Conservation (phyloP, 2,888 invertebrate genomes). For the Tetheella fluctuosa region DNA sequence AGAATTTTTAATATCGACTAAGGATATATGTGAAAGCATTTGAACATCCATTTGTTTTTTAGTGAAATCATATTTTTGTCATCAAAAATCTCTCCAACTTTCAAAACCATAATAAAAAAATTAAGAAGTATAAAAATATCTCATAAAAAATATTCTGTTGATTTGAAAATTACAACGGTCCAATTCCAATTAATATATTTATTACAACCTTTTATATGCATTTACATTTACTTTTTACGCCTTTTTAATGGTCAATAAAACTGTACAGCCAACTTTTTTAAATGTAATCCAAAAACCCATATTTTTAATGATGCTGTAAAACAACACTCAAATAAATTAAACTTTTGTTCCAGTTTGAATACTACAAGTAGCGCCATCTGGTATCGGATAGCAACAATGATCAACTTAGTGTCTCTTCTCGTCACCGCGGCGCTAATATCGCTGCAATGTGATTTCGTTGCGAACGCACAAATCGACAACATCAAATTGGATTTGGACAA, state of each 20-base stretch:
- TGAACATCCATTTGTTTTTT: too few relatives aligned
- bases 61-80: too few relatives aligned
- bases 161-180: not conserved
- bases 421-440: slow-evolving; percentile 68
- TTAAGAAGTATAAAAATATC: not conserved
- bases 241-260: slow-evolving; percentile 9
- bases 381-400: slow-evolving; percentile 55
- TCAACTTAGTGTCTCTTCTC: slow-evolving; percentile 66
- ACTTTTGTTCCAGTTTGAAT: slow-evolving; percentile 26
- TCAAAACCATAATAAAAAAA: not conserved
- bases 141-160: not conserved
- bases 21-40: too few relatives aligned
- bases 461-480: slow-evolving; percentile 54
- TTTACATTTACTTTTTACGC: not conserved
- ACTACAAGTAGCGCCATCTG: slow-evolving; percentile 57
- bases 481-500: slow-evolving; percentile 59
- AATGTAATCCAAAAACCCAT: not conserved
- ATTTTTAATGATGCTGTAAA: slow-evolving; percentile 1
- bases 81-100: not conserved
- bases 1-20: too few relatives aligned
- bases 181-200: not conserved
- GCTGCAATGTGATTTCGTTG: slow-evolving; percentile 56
- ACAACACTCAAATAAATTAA: slow-evolving; percentile 7
- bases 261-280: not conserved
- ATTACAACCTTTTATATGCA: not conserved